Conservation (phyloP, 2,888 invertebrate species). For the Idaea straminata region DNA sequence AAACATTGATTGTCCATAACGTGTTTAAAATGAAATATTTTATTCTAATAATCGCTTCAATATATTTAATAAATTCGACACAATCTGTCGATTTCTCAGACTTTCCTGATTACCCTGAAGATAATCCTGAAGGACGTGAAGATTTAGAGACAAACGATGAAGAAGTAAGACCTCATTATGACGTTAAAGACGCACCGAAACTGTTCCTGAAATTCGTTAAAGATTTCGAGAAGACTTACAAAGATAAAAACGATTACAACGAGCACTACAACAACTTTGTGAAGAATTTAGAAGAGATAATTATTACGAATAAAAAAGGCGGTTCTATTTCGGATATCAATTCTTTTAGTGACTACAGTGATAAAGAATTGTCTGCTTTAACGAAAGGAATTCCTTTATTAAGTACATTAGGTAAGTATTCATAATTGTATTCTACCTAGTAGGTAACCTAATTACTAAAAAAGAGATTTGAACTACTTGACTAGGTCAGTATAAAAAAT, state of each 20-base stretch:
- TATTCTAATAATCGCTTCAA: conserved; percentile 21
- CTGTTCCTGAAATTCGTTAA: conserved; percentile 48
- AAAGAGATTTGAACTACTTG: no score
- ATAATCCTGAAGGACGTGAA: conserved; percentile 10
- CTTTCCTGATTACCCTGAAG: neutral
- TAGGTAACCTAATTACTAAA: neutral
- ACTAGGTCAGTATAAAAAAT: no score
- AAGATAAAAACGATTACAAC: conserved; percentile 38
- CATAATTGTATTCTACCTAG: neutral
- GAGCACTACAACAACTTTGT: conserved; percentile 49
- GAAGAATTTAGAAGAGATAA: conserved; percentile 52
- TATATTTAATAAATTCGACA: conserved; percentile 25
- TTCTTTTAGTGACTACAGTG: conserved; percentile 48
- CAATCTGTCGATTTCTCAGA: conserved; percentile 16
- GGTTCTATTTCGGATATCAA: conserved; percentile 47
- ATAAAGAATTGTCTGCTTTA: conserved; percentile 30
- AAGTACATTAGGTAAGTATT: neutral
- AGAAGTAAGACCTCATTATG: conserved; percentile 39
- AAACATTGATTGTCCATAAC: conserved; percentile 21
- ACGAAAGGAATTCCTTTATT: neutral
- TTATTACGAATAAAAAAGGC: conserved; percentile 42
- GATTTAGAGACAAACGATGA: conserved; percentile 23
- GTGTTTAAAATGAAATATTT: conserved; percentile 38
- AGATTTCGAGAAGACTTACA: conserved; percentile 50
- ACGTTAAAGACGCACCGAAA: conserved; percentile 47